Conservation (phyloP, 2,113 vertebrate species). For the Myrmecophaga tridactyla region DNA sequence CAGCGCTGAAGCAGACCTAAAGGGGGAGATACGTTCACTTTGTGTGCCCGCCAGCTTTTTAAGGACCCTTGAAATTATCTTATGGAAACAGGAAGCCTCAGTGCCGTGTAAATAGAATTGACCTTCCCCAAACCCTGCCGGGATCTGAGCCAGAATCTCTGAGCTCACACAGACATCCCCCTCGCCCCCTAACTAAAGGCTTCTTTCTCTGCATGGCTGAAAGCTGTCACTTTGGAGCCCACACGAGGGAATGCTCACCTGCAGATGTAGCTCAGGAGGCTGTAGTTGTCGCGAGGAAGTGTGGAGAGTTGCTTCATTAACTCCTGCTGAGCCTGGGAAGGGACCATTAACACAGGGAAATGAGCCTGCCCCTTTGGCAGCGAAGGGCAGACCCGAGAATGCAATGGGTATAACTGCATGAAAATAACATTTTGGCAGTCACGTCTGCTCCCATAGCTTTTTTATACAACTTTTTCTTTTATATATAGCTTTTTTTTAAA, state of each 20-base stretch:
- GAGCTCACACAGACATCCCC: not conserved
- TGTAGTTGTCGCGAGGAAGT: constrained; percentile 93
- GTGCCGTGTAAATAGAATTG: not conserved
- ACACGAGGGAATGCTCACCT: constrained; percentile 82
- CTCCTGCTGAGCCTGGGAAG: constrained; percentile 86
- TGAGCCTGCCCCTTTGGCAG: not conserved
- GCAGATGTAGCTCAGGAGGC: constrained; percentile 95
- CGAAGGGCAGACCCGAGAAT: not conserved
- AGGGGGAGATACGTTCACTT: not conserved
- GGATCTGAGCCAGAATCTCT: not conserved
- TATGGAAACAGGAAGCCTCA: not conserved
- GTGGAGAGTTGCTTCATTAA: constrained; percentile 90
- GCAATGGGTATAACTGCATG: not conserved
- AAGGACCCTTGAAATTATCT: not conserved
- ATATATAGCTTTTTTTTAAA: not conserved
- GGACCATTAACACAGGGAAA: constrained; percentile 8
- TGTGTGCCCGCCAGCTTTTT: not conserved
- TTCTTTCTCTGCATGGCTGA: not conserved
- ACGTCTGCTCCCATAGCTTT: not conserved
- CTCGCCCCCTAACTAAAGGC: not conserved
- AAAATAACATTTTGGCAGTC: not conserved
- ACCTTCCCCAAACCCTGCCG: not conserved
- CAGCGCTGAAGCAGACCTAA: not conserved
- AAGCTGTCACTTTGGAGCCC: not conserved
- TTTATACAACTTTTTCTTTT: not conserved